phyloP scores from a whole-genome alignment of 2,113 vertebrate species.

The Protomyctophum bolini region DNA sequence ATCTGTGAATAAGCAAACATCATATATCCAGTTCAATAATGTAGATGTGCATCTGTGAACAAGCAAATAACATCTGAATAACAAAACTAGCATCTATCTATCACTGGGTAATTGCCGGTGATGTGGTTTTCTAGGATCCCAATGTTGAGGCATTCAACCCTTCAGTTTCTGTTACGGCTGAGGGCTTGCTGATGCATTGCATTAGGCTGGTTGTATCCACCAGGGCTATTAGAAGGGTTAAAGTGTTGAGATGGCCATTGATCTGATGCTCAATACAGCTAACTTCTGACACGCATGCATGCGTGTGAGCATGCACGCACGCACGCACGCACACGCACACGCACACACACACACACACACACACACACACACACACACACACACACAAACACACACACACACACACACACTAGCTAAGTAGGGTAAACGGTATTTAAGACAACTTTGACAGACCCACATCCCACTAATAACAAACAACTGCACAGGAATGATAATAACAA shows the following conservation, averaged over 20 bases:
- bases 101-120: constrained; percentile 20
- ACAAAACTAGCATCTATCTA: neutral
- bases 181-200: neutral
- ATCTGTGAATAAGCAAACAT: too few relatives aligned
- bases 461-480: constrained; percentile 7
- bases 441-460: constrained; percentile 18
- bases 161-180: constrained; percentile 10
- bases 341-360: neutral
- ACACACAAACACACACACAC: neutral
- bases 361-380: constrained; percentile 7
- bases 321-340: constrained; percentile 12
- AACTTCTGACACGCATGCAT: constrained; percentile 22
- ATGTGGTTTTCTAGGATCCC: constrained; percentile 7
- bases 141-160: constrained; percentile 38
- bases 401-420: neutral
- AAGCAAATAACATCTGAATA: too few relatives aligned
- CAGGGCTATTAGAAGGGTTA: constrained; percentile 46
- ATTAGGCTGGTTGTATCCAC: constrained; percentile 24
- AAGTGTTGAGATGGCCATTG: constrained; percentile 42
- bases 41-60: too few relatives aligned
- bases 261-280: constrained; percentile 36
- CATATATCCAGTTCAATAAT: too few relatives aligned
- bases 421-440: constrained; percentile 24
- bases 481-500: constrained; percentile 27
- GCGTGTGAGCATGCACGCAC: neutral